Percentiles rank a stretch among this genome's conserved stretches.
These are phyloP conservation scores for Rotaria sp. DNA, from an alignment of 2,888 invertebrate species.

Conservation along the genomic window DNA sequence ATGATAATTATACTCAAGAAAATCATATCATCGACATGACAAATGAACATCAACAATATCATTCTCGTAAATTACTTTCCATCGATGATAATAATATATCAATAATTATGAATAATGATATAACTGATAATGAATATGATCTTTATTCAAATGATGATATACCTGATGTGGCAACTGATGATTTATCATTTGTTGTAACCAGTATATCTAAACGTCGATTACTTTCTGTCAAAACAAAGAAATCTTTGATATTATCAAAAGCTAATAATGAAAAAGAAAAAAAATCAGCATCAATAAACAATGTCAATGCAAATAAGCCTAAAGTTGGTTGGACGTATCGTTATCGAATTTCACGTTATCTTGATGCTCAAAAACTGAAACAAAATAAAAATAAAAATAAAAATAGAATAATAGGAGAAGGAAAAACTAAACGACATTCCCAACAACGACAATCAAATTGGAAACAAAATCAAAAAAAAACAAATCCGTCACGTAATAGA, in stretches of 20 bases:
- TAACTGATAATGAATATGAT: not conserved
- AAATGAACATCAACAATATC: not conserved
- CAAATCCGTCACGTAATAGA: not conserved
- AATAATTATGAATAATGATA: not conserved
- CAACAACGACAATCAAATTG: not conserved
- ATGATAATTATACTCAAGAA: not conserved
- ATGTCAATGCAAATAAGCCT: not conserved
- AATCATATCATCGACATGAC: not conserved
- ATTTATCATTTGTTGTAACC: not conserved
- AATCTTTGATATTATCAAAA: not conserved
- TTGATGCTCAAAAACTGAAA: not conserved
- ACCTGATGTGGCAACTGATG: not conserved
- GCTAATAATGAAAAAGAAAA: not conserved
- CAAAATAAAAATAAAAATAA: not conserved
- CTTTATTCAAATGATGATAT: not conserved
- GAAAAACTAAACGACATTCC: not conserved
- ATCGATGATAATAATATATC: not conserved
- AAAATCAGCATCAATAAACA: not conserved
- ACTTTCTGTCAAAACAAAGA: not conserved
- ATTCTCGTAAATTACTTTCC: not conserved
- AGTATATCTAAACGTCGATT: slow-evolving; percentile 11
- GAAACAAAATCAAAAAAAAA: not conserved
- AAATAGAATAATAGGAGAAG: not conserved
- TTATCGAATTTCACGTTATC: slow-evolving; percentile 32
- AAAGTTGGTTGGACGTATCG: slow-evolving; percentile 38